Percentiles rank a stretch among this genome's conserved stretches.
phyloP scores from a whole-genome alignment of 2,888 invertebrate genomes.

The Philereme vetulata region DNA sequence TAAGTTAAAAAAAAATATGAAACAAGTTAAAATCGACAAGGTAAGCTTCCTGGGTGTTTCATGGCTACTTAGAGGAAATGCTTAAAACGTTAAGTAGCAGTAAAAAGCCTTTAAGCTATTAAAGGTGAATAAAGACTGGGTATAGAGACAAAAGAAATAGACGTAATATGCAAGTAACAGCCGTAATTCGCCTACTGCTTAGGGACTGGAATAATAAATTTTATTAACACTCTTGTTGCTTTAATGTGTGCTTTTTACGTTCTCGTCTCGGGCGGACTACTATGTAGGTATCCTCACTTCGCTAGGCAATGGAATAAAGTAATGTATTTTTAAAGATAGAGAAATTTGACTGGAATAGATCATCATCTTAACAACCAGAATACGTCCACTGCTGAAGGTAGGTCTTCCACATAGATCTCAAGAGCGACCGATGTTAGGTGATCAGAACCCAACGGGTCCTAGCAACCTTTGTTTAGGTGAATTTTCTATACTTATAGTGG shows the following conservation, averaged over 20 bases:
- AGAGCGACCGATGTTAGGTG: no score
- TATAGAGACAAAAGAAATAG: slow-evolving; percentile 26
- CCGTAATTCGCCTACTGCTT: slow-evolving; percentile 24
- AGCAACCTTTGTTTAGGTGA: no score
- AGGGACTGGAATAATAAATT: slow-evolving; percentile 28
- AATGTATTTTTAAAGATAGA: no score
- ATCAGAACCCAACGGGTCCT: no score
- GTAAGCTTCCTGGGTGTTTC: not conserved
- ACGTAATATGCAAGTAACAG: slow-evolving; percentile 22
- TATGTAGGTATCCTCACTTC: not conserved
- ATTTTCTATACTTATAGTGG: no score
- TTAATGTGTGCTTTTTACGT: slow-evolving; percentile 26
- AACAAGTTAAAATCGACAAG: no score
- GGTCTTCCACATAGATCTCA: no score
- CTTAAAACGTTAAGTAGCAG: slow-evolving; percentile 18
- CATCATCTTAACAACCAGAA: no score
- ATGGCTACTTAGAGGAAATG: not conserved
- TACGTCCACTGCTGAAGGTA: no score
- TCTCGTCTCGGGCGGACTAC: not conserved
- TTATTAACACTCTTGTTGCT: slow-evolving; percentile 20
- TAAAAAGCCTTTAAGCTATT: slow-evolving; percentile 20
- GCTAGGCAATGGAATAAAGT: no score
- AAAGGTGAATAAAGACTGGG: slow-evolving; percentile 21
- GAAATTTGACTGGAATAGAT: no score
- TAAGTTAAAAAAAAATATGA: no score